Percentiles rank a stretch among this genome's conserved stretches.
Conservation (phyloP, 2,113 vertebrate species). For the Cyphomyrus plagiostoma region DNA sequence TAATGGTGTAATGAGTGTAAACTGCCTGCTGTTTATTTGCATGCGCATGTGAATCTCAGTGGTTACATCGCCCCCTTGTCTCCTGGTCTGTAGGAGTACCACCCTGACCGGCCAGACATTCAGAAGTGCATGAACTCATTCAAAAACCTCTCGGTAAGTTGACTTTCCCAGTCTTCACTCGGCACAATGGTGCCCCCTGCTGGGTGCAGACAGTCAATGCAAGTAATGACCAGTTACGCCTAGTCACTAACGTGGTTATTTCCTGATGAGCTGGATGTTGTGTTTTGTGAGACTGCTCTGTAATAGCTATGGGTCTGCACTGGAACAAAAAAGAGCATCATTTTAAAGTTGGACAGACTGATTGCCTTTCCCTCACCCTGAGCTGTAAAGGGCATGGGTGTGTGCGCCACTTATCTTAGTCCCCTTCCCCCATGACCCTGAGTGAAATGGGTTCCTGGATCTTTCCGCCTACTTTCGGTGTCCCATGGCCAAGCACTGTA, state of each 20-base stretch:
- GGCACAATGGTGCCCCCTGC: not conserved
- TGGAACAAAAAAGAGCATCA: not conserved
- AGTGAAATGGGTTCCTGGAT: not conserved
- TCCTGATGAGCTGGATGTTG: not conserved
- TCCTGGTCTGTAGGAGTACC: conserved; percentile 71
- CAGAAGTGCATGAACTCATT: conserved; percentile 92
- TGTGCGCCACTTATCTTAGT: not conserved
- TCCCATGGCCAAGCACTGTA: not conserved
- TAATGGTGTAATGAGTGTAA: no score
- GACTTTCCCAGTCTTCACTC: not conserved
- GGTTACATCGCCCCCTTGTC: not conserved
- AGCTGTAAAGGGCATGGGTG: not conserved
- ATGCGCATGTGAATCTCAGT: not conserved
- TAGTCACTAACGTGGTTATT: not conserved
- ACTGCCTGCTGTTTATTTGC: conserved; percentile 11
- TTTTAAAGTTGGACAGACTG: not conserved
- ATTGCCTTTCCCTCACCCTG: not conserved
- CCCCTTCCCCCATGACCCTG: not conserved
- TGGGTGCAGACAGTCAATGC: not conserved
- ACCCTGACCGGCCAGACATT: conserved; percentile 86
- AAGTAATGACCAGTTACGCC: not conserved
- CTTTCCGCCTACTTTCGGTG: not conserved
- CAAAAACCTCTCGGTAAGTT: conserved; percentile 88
- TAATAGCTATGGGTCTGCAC: not conserved
- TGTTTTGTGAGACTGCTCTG: not conserved